Conservation (phyloP, 2,113 vertebrate species). For the Erythrocercus mccallii region DNA sequence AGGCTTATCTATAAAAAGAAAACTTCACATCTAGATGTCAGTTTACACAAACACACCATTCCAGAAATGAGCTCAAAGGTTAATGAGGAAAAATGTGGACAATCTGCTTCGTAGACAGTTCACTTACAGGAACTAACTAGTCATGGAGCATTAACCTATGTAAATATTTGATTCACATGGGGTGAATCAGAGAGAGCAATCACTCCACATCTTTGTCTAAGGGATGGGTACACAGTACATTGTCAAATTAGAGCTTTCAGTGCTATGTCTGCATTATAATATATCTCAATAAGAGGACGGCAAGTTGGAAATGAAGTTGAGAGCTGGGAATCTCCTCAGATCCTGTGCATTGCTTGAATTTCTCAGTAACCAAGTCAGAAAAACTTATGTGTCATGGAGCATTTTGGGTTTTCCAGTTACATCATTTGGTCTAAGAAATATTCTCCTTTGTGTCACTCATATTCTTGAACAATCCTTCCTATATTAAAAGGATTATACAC, state of each 20-base stretch:
- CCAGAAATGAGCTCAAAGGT: neutral
- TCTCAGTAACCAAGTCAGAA: neutral
- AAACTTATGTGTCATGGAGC: neutral
- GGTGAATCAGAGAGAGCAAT: neutral
- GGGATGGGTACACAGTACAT: rapidly evolving
- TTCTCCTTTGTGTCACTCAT: neutral
- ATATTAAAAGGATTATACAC: neutral
- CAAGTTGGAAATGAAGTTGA: neutral
- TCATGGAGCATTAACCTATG: neutral
- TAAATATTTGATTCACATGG: neutral
- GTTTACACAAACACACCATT: neutral
- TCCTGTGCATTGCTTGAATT: neutral
- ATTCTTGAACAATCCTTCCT: neutral
- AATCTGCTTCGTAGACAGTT: neutral
- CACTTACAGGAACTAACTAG: neutral
- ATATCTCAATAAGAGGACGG: neutral
- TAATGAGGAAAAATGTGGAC: neutral
- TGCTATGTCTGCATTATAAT: neutral
- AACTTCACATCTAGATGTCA: neutral
- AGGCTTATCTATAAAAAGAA: neutral
- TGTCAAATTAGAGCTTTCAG: neutral
- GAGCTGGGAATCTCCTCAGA: neutral
- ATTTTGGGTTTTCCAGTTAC: neutral
- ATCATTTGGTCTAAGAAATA: neutral
- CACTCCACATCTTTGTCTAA: neutral